Evolutionary conservation across 2,888 invertebrate genomes (phyloP).

Genomic region (Dastarcus helophoroides): DNA sequence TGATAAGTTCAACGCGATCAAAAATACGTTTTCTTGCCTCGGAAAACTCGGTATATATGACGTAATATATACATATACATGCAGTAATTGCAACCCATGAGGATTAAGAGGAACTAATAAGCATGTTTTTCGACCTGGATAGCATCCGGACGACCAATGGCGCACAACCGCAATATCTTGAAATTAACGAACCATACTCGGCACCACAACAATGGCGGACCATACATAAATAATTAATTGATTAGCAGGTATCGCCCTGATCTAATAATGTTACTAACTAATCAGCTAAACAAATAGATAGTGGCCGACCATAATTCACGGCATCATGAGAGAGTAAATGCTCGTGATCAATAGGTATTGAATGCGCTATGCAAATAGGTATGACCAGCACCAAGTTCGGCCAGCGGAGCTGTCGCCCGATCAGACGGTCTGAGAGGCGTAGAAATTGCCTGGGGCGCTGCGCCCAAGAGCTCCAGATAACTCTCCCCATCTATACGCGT

Average conservation of each 20-base stretch:
- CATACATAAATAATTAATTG: conserved; percentile 41
- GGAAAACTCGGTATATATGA: no score
- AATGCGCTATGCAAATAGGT: conserved; percentile 37
- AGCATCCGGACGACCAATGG: no score
- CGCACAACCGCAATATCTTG: conserved; percentile 33
- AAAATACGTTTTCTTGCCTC: no score
- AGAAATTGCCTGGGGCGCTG: conserved; percentile 24
- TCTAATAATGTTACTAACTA: conserved; percentile 41
- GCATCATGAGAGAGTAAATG: conserved; percentile 36
- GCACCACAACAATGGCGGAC: conserved; percentile 24
- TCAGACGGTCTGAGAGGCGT: conserved; percentile 20
- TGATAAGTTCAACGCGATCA: no score
- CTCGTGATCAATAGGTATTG: conserved; percentile 39
- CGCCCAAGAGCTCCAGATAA: conserved; percentile 27
- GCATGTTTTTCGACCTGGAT: no score
- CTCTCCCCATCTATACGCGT: conserved; percentile 21
- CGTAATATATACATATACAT: no score
- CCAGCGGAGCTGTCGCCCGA: conserved; percentile 24
- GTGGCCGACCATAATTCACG: conserved; percentile 39
- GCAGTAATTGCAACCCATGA: no score
- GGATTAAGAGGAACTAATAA: no score
- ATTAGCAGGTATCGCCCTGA: conserved; percentile 40
- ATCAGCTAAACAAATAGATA: conserved; percentile 42
- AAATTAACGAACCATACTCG: conserved; percentile 32
- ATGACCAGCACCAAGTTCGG: conserved; percentile 15